These are phyloP conservation scores for Drosophila fungiperda DNA, from an alignment of 2,888 invertebrate genomes.

Conservation along the genomic window DNA sequence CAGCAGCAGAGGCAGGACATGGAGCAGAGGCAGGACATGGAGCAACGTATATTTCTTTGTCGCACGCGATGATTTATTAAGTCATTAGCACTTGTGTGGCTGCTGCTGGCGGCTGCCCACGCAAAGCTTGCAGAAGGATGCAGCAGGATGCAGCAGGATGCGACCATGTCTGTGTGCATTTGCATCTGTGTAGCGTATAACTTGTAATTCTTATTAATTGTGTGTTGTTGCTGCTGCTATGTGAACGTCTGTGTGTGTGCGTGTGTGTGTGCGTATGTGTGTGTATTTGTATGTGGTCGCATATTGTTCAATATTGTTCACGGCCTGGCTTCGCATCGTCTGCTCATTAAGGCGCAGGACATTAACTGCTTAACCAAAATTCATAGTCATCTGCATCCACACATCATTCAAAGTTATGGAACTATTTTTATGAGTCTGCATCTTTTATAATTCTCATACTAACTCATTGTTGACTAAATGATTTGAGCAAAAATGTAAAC, in stretches of 20 bases:
- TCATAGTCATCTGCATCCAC: constrained; percentile 22
- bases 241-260: constrained; percentile 5
- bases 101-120: constrained; percentile 65
- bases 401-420: constrained; percentile 14
- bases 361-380: constrained; percentile 51
- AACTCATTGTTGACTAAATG: not conserved
- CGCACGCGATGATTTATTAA: constrained; percentile 84
- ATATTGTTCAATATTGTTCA: constrained; percentile 40
- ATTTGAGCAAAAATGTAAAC: not conserved
- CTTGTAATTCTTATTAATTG: constrained; percentile 85
- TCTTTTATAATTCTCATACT: too few relatives aligned
- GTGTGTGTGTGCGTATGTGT: constrained; percentile 6
- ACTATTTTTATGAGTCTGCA: not conserved
- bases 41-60: constrained; percentile 78
- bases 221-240: constrained; percentile 50
- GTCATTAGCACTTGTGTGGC: constrained; percentile 83
- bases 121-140: constrained; percentile 49
- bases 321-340: constrained; percentile 23
- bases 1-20: constrained; percentile 13
- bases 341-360: constrained; percentile 45
- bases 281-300: constrained; percentile 11
- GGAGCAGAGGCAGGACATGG: constrained; percentile 17
- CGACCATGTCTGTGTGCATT: not conserved
- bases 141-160: constrained; percentile 39
- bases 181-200: constrained; percentile 62